Conservation (phyloP, 2,113 vertebrate species). For the Osmerus eperlanus region DNA sequence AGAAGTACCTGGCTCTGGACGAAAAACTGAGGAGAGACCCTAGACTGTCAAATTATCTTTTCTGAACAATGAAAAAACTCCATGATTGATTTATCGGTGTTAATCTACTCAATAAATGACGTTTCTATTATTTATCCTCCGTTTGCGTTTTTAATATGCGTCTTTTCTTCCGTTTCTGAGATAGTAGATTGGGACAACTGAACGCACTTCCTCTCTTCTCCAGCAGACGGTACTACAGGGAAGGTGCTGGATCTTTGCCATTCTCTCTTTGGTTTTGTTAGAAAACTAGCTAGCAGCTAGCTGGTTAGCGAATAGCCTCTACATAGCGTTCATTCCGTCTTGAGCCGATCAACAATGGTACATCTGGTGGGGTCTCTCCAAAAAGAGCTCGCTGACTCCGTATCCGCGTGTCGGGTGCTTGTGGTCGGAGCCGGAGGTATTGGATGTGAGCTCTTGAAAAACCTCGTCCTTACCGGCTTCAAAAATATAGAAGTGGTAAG, state of each 20-base stretch:
- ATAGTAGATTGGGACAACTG: not conserved
- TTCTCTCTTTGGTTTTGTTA: not conserved
- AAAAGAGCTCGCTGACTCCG: conserved; percentile 82
- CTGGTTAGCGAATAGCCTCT: not conserved
- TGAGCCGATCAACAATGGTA: conserved; percentile 67
- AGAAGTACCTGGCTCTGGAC: conserved; percentile 63
- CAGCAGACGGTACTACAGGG: not conserved
- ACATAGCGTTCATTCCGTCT: not conserved
- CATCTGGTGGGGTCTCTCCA: conserved; percentile 79
- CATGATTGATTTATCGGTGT: not conserved
- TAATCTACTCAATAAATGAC: no score
- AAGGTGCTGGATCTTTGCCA: not conserved
- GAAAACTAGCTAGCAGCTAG: conserved; percentile 1
- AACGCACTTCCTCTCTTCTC: not conserved
- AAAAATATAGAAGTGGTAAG: conserved; percentile 90
- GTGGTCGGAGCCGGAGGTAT: conserved; percentile 94
- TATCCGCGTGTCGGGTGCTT: conserved; percentile 80
- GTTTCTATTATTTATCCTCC: no score
- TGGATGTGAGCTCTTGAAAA: conserved; percentile 94
- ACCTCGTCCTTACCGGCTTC: conserved; percentile 92
- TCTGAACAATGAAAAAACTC: not conserved
- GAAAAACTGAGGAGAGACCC: conserved; percentile 69
- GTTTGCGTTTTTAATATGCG: no score
- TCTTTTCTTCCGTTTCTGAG: no score
- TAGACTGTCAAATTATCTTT: conserved; percentile 39